Evolutionary conservation across 2,113 vertebrate species (phyloP).

Genomic region (Chrysemys picta): DNA sequence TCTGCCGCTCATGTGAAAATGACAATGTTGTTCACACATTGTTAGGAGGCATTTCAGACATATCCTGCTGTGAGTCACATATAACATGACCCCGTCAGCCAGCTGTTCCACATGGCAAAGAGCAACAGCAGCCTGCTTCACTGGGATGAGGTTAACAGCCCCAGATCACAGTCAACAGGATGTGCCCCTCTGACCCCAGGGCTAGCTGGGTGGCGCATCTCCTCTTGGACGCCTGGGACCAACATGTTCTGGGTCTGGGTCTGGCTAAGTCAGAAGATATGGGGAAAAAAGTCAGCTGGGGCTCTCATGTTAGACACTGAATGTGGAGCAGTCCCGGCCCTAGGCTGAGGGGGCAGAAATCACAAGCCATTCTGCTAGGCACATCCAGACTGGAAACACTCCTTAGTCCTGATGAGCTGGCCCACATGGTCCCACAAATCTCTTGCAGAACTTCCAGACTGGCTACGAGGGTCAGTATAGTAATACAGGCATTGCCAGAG

Average conservation of each 20-base stretch:
- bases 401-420: rapidly evolving
- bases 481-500: background rate
- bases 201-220: rapidly evolving
- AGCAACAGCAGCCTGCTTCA: slow-evolving; percentile 31
- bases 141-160: background rate
- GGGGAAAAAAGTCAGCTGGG: background rate
- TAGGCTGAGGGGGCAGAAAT: background rate
- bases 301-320: background rate
- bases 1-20: background rate
- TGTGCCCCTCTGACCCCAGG: background rate
- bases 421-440: rapidly evolving
- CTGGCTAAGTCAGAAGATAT: background rate
- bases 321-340: background rate
- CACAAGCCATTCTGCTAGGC: background rate
- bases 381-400: background rate
- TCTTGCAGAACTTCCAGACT: background rate
- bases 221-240: background rate
- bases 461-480: background rate
- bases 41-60: background rate
- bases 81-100: background rate
- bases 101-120: background rate
- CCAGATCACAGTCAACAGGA: background rate
- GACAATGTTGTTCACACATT: background rate
- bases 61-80: background rate
- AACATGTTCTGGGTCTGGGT: background rate